phyloP scores from a whole-genome alignment of 2,888 invertebrate genomes.

The Macaria notata region DNA sequence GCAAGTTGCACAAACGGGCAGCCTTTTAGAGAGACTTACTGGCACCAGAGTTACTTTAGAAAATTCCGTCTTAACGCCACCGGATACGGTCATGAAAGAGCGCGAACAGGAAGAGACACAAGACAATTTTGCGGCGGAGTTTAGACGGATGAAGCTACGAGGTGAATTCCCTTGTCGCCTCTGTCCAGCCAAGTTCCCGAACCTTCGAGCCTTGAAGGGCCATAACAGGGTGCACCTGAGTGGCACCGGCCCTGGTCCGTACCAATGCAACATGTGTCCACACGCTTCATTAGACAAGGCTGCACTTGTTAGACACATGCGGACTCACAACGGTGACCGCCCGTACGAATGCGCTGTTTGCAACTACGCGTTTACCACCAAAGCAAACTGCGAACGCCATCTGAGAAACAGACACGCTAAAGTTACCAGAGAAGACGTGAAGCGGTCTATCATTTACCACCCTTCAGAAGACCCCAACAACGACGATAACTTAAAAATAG shows the following conservation, averaged over 20 bases:
- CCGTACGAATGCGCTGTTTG: conserved; percentile 98
- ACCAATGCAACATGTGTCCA: conserved; percentile 96
- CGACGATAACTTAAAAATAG: conserved; percentile 84
- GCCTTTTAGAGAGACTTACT: conserved; percentile 84
- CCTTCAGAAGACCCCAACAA: conserved; percentile 92
- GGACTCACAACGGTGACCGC: conserved; percentile 97
- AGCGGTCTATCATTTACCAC: conserved; percentile 93
- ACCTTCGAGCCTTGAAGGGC: conserved; percentile 93
- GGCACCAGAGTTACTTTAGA: conserved; percentile 69
- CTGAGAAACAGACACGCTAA: conserved; percentile 95
- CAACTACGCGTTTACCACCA: conserved; percentile 97
- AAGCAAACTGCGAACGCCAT: conserved; percentile 98
- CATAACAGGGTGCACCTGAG: conserved; percentile 94
- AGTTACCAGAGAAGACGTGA: conserved; percentile 92
- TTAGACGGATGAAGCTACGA: conserved; percentile 93
- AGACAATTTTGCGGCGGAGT: conserved; percentile 92
- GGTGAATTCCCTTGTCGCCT: conserved; percentile 95
- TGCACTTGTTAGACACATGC: conserved; percentile 94
- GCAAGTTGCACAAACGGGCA: conserved; percentile 87
- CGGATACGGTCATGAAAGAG: conserved; percentile 67
- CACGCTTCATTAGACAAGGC: conserved; percentile 95
- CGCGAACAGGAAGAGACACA: conserved; percentile 86
- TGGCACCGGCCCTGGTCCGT: conserved; percentile 89
- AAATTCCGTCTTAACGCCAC: conserved; percentile 69
- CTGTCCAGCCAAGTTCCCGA: conserved; percentile 94